These are phyloP conservation scores for Phoenicopterus ruber DNA, from an alignment of 2,113 vertebrate genomes.

Conservation along the genomic window DNA sequence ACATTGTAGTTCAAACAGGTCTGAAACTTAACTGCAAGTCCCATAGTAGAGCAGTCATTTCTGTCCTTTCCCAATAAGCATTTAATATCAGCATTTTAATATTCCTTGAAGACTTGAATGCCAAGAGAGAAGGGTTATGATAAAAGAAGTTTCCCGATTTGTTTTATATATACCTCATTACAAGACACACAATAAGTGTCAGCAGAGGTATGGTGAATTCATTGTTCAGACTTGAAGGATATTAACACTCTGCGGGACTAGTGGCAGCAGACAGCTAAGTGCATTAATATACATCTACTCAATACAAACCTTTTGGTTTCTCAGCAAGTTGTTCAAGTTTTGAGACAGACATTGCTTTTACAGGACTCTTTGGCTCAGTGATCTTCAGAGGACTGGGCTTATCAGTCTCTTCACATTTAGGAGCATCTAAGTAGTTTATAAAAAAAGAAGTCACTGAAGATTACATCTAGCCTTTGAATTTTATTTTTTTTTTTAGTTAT, in stretches of 20 bases:
- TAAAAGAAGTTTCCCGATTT: not conserved
- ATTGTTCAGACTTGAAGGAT: not conserved
- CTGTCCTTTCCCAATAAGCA: not conserved
- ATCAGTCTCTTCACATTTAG: conserved; percentile 50
- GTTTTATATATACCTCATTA: not conserved
- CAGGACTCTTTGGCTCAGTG: conserved; percentile 44
- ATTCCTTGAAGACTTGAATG: not conserved
- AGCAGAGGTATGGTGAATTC: not conserved
- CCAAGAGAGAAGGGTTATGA: not conserved
- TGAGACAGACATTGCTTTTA: conserved; percentile 5
- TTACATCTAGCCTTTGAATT: not conserved
- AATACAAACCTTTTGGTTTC: conserved; percentile 61
- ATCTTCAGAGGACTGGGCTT: conserved; percentile 63
- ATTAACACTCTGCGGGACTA: not conserved
- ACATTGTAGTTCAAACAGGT: not conserved
- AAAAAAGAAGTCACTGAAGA: not conserved
- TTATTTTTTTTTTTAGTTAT: not conserved
- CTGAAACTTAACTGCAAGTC: not conserved
- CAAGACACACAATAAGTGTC: not conserved
- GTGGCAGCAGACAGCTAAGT: not conserved
- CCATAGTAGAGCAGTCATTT: not conserved
- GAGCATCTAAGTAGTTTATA: conserved; percentile 36
- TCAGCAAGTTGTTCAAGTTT: conserved; percentile 21
- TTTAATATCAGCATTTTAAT: not conserved
- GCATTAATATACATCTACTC: not conserved